Percentiles rank a stretch among this genome's conserved stretches.
phyloP scores from a whole-genome alignment of 2,888 invertebrate species.

The Metacarcinus magister region DNA sequence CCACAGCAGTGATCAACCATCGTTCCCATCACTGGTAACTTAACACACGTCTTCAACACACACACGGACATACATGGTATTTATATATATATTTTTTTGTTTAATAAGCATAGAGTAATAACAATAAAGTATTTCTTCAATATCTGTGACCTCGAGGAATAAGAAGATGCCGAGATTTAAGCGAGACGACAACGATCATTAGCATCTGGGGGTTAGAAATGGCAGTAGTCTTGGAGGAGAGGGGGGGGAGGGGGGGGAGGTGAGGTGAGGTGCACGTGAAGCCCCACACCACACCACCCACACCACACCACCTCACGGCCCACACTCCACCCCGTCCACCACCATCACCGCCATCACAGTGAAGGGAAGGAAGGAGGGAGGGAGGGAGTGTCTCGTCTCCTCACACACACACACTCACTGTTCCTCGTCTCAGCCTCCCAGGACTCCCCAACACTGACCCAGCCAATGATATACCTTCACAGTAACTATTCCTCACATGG shows the following conservation, averaged over 20 bases:
- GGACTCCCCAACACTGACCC: not conserved
- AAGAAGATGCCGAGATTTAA: constrained; percentile 48
- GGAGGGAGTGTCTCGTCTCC: not conserved
- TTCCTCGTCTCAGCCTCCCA: not conserved
- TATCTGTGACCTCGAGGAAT: constrained; percentile 59
- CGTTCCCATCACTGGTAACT: not conserved
- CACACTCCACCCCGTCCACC: not conserved
- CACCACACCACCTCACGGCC: not conserved
- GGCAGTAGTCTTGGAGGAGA: constrained; percentile 58
- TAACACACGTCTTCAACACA: constrained; percentile 22
- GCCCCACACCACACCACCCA: not conserved
- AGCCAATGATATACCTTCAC: not conserved
- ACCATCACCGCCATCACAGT: not conserved
- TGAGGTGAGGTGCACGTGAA: not conserved
- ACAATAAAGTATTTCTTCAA: constrained; percentile 63
- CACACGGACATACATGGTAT: constrained; percentile 36
- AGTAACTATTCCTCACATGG: not conserved
- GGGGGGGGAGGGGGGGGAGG: constrained; percentile 44
- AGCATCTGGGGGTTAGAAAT: constrained; percentile 64
- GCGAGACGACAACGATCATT: constrained; percentile 56
- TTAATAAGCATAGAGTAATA: constrained; percentile 63
- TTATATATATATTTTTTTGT: constrained; percentile 6
- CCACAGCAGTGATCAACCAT: not conserved
- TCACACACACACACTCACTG: not conserved
- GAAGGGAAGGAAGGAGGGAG: not conserved